Base-by-base conservation (phyloP, 2,888 invertebrate species). In the Venustoraphidia nigricollis region DNA sequence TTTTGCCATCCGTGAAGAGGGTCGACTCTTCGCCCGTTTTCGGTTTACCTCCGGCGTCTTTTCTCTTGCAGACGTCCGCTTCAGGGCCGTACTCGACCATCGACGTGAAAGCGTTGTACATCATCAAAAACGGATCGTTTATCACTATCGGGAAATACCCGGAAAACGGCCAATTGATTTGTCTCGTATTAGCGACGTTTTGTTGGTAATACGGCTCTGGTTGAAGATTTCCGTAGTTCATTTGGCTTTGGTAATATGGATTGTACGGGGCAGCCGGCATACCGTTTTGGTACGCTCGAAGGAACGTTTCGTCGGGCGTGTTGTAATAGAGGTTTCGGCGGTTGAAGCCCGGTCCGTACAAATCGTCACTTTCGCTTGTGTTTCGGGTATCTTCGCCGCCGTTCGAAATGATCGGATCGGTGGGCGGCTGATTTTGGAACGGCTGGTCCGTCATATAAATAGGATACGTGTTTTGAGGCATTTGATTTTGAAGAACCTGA, bases 21-120 rank as follows among this genome's bases (percentile, higher is more conserved):
- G n/a, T n/a, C n/a, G n/a, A n/a, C 9, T 9, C 34, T 34, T 34
- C 36, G 41, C 46, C 38, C 13, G 40, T 38, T 44, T 44, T 46
- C 41, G 10, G 17, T 41, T 47, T 27, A 39, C 46, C 27, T 11
- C 34, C 42, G 3, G 46, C 41, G 41, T 51, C 51, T 47, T 47
- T 43, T 50, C 44, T 63, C 47, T 57, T 66, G 54, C 75, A 75
- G 13, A 72, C 65, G 54, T 76, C 75, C 38, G 75, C 74, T 44
- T 57, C 66, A 55, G 76, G 76, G 2, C 77, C 78, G 53, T 73
- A 73, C 60, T 79, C 76, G 41, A 78, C 57, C 55, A 78, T 68
- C 52, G 70, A 72, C 35, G 69, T 70, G 59, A 71, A 69, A 3
- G 73, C 72, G 42, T 74, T 75, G 36, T 71, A 60, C 45, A 74